Evolutionary conservation across 2,797 vertebrate genomes (phyloP), one percentile per base, ranked within the genome.

Genomic region (Octomys mimax): DNA sequence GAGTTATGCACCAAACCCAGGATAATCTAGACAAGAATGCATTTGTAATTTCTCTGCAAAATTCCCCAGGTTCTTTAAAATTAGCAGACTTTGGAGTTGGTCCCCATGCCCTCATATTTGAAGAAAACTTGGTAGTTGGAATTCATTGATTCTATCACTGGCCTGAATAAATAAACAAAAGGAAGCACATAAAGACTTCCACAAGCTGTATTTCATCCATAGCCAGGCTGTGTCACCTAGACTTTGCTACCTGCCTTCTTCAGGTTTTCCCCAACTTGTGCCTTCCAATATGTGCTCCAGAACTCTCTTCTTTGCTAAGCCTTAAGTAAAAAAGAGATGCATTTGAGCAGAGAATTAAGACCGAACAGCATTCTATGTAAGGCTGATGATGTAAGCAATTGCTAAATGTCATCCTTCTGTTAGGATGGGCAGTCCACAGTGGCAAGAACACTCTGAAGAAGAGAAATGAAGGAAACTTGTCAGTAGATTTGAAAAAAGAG

Each of bases 261-360:
- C 18, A 22, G 19, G 18, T 4, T 12, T 83, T 92, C 79, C 4
- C 21, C 28, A 59, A 22, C 80, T 91, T 95, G 84, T 57, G 19
- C 16, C 42, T 89, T 96, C 57, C 39, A 16, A 22, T 70, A 70
- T 49, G 28, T 82, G 22, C 31, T 90, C 39, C 36, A 95, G 73
- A 91, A 54, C 18, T 46, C 49, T 86, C 85, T 84, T 31, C 68
- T 66, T 75, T 7, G 42, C 28, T 84, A 82, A 77, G 75, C 83
- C 26, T 77, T 59, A 39, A 95, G 95, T 28, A 18, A 85, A 95
- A 26, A 91, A 88, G 10, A 31, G 64, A 73, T 75, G 82, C 4
- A 88, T 78, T 87, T 28, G 77, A 82, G 21, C 68, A 94, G 49
- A 85, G 86, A 68, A 86, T 70, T 78, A 85, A 84, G 59, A 91